phyloP scores from a whole-genome alignment of 2,113 vertebrate genomes.

The Protobothrops mucrosquamatus region DNA sequence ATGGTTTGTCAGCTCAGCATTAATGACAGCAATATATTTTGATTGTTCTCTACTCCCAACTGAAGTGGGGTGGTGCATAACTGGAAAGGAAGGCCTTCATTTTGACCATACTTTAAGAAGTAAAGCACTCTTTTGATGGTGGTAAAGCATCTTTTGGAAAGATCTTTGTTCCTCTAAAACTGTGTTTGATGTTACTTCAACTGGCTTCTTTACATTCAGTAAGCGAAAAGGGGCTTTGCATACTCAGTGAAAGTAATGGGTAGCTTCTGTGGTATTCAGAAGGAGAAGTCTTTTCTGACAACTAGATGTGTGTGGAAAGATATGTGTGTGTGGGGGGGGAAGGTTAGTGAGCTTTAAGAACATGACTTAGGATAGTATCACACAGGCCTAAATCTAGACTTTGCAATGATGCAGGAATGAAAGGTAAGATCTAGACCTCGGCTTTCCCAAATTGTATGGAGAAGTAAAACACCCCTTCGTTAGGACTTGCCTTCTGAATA shows the following conservation, averaged over 20 bases:
- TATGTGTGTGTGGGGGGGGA: background rate
- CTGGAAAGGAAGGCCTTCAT: background rate
- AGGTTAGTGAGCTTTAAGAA: background rate
- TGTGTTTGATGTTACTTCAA: background rate
- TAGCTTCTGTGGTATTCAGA: background rate
- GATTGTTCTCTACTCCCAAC: conserved; percentile 48
- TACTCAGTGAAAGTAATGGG: background rate
- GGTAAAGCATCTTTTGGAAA: background rate
- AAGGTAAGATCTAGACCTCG: conserved; percentile 30
- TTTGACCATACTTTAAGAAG: background rate
- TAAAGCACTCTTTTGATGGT: background rate
- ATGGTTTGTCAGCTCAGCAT: conserved; percentile 53
- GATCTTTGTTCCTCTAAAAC: background rate
- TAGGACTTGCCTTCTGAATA: conserved; percentile 57
- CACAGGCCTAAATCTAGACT: conserved; percentile 4
- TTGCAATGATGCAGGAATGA: conserved; percentile 40
- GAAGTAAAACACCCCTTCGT: conserved; percentile 60
- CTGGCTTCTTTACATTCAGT: background rate
- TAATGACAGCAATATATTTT: conserved; percentile 69
- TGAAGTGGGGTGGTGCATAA: background rate
- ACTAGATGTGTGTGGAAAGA: too few relatives aligned
- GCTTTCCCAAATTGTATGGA: conserved; percentile 43
- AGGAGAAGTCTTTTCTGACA: background rate
- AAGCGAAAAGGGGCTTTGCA: background rate
- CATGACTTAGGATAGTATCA: background rate